phyloP scores from a whole-genome alignment of 2,797 vertebrate genomes.

The Falco columbarius region DNA sequence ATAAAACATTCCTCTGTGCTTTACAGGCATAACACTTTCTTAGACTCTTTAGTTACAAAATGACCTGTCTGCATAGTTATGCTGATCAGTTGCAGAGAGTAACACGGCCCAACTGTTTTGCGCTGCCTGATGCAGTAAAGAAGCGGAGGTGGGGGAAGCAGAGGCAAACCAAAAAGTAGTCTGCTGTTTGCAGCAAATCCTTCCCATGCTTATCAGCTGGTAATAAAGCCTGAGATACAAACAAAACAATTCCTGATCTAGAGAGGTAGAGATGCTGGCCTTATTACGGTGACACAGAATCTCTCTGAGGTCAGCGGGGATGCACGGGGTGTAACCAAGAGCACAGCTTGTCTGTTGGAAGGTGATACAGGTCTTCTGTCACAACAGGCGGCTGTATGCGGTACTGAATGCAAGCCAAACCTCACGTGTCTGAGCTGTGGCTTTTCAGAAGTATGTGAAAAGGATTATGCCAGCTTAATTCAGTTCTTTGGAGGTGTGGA shows the following conservation, averaged over 20 bases:
- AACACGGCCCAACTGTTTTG: constrained; percentile 34
- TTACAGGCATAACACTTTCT: constrained; percentile 61
- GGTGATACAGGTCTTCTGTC: neutral
- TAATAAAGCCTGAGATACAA: neutral
- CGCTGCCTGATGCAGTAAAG: neutral
- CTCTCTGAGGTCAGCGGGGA: neutral
- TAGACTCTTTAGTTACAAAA: constrained; percentile 41
- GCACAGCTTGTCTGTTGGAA: accelerated
- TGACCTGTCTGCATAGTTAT: constrained; percentile 27
- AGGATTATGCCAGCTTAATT: neutral
- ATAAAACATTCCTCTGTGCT: constrained; percentile 66
- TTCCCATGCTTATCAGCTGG: neutral
- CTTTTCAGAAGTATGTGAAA: neutral
- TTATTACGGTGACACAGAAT: neutral
- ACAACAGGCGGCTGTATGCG: neutral
- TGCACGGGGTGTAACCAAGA: accelerated
- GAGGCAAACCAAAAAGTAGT: neutral
- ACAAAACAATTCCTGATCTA: neutral
- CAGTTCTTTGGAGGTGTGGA: neutral
- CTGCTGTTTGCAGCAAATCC: neutral
- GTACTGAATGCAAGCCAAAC: neutral
- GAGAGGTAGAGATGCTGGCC: neutral
- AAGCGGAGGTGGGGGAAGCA: neutral
- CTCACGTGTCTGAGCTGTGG: neutral
- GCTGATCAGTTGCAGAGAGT: neutral